A percentile compares a stretch with the other conserved stretches of the same genome.
phyloP scores from a whole-genome alignment of 2,888 invertebrate genomes.

The Phyto melanocephala region DNA sequence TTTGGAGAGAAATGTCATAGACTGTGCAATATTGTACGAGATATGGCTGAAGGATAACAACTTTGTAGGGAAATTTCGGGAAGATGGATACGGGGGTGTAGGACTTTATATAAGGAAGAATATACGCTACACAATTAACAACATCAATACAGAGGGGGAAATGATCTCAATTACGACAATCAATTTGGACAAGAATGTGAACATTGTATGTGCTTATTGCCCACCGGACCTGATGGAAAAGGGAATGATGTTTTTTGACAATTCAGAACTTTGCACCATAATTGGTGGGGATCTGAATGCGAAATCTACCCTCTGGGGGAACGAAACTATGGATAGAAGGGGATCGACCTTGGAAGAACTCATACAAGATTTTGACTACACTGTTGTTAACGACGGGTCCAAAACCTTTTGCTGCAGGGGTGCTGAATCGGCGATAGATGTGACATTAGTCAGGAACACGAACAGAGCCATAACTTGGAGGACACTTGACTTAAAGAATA shows the following conservation, averaged over 20 bases:
- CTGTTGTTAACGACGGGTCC: background rate
- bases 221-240: background rate
- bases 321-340: background rate
- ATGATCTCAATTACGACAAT: background rate
- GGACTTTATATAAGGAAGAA: too few species aligned
- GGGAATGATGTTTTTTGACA: background rate
- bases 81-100: background rate
- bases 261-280: too few species aligned
- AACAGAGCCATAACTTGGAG: background rate
- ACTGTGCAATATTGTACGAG: background rate
- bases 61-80: background rate
- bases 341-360: background rate
- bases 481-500: background rate
- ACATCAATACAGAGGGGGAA: background rate
- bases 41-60: background rate
- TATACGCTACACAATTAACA: background rate
- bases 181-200: background rate
- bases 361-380: background rate
- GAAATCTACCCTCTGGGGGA: background rate
- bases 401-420: background rate
- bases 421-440: background rate
- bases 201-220: background rate
- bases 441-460: background rate
- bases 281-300: too few species aligned
- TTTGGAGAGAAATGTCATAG: background rate